Percentiles rank a stretch among this genome's conserved stretches.
phyloP scores from a whole-genome alignment of 2,113 vertebrate genomes.

The Zeus faber region DNA sequence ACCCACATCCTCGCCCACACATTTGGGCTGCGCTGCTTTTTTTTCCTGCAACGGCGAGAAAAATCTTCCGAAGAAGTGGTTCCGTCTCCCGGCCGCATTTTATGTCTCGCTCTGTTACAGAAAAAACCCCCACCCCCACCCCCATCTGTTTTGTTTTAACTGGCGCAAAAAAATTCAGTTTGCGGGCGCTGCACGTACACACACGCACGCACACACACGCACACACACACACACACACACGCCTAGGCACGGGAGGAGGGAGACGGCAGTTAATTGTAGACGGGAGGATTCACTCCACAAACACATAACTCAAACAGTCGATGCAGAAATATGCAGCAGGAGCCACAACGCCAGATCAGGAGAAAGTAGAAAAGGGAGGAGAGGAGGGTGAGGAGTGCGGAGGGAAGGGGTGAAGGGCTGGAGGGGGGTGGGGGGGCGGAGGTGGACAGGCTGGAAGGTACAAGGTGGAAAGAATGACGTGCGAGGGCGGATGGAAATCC shows the following conservation, averaged over 20 bases:
- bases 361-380: background rate
- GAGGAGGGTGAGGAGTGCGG: background rate
- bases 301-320: constrained; percentile 39
- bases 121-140: no score
- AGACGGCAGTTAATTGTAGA: constrained; percentile 48
- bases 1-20: constrained; percentile 53
- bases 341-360: constrained; percentile 25
- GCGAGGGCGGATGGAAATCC: no score
- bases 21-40: background rate
- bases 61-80: constrained; percentile 34
- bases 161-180: constrained; percentile 48
- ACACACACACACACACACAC: constrained; percentile 15
- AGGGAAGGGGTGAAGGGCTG: background rate
- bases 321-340: constrained; percentile 40
- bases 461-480: no score
- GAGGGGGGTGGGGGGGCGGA: background rate
- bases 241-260: background rate
- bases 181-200: constrained; percentile 40
- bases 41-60: constrained; percentile 34
- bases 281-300: constrained; percentile 36
- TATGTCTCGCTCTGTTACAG: constrained; percentile 22
- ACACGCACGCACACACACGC: constrained; percentile 8
- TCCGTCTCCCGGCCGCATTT: constrained; percentile 24
- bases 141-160: constrained; percentile 69
- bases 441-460: background rate